These are phyloP conservation scores for Phallusia fumigata DNA, from an alignment of 23 tunicate genomes.

Conservation along the genomic window DNA sequence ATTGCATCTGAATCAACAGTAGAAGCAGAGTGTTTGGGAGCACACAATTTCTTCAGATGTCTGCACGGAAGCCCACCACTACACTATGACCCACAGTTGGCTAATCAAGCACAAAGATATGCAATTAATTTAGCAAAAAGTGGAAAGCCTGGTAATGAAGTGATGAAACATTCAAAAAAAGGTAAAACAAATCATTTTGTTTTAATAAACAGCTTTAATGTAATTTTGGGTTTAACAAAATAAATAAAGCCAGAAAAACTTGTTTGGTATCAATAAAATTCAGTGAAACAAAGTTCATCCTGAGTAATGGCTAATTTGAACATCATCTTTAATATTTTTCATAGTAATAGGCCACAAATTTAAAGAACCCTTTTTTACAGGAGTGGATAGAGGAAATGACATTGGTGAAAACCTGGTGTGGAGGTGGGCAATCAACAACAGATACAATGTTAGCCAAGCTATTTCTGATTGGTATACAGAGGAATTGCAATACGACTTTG, in stretches of 20 bases:
- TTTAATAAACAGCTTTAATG: too few relatives aligned
- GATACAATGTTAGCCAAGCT: conserved; percentile 1
- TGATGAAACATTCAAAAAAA: neutral
- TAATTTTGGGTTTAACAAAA: too few relatives aligned
- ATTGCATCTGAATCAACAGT: conserved; percentile 4
- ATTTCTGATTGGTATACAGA: conserved; percentile 2
- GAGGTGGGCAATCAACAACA: neutral
- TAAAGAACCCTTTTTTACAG: too few relatives aligned
- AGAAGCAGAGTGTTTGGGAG: neutral
- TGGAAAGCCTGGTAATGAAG: neutral
- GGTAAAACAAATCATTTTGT: neutral
- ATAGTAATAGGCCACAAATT: too few relatives aligned
- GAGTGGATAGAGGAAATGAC: neutral
- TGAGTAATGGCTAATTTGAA: too few relatives aligned
- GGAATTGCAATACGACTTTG: neutral
- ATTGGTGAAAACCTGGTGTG: neutral
- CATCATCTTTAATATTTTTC: too few relatives aligned
- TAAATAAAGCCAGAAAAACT: too few relatives aligned
- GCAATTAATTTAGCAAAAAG: neutral
- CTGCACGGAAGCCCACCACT: neutral
- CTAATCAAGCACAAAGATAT: neutral
- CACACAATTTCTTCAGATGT: conserved; percentile 4
- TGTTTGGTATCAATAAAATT: too few relatives aligned
- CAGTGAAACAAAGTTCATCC: too few relatives aligned
- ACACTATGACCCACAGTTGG: neutral